Evolutionary conservation across 2,113 vertebrate species (phyloP), one percentile per base, ranked within the genome.

Genomic region (Bothrops jararaca): DNA sequence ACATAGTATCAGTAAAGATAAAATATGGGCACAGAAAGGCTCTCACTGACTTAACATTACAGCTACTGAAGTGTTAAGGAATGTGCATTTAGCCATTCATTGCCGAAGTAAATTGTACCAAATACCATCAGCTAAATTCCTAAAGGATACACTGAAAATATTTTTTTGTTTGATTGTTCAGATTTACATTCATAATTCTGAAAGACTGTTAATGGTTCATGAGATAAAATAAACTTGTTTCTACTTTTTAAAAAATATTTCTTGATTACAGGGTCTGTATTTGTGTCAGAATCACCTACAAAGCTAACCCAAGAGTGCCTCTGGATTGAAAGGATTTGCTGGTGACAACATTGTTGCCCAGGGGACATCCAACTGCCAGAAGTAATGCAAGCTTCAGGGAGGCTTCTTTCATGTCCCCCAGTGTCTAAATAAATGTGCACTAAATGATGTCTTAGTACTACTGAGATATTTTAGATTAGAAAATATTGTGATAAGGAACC

Each of bases 21-120:
- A 93, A 92, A 92, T 92, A 45, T 53, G 87, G 85, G 34, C 52
- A 80, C 39, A 91, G 90, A 92, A 93, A 24, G 69, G 52, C 39
- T 8, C 26, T 91, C 42, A 80, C 53, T 86, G 3, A 5, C 54
- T 0, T 88, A 9, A 64, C 4, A 86, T 94, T 91, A 54, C 56
- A 88, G 89, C 85, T 86, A 60, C 74, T 88, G 90, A 92, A 93
- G 22, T 90, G 89, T 94, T 87, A 64, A 91, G 87, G 86, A 92
- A 85, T 93, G 54, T 87, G 15, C 29, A 85, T 91, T 93, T 93
- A 50, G 90, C 91, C n/a, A 45, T 39, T 23, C 45, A 22, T 94
- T 93, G 52, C 9, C 29, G 34, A 50, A 26, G 10, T 50, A 89
- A 20, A 53, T 89, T 48, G 29, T 15, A 86, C 3, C 15, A 20